A percentile compares a stretch with the other conserved stretches of the same genome.
These are phyloP conservation scores for Drosophila pegasa DNA, from an alignment of 2,888 invertebrate genomes.

Conservation along the genomic window DNA sequence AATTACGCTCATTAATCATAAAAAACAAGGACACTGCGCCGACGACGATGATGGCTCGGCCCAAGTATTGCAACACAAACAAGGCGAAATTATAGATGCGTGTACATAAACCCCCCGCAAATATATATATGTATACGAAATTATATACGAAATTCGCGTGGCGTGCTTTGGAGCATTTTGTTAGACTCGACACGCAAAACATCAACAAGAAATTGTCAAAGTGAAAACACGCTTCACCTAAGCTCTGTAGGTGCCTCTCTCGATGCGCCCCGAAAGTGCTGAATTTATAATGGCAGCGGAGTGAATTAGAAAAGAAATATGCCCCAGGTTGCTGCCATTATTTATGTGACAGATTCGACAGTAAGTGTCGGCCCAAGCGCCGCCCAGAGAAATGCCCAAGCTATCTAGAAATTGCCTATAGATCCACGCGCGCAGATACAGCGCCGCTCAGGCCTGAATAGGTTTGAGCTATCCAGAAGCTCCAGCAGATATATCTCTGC, in stretches of 20 bases:
- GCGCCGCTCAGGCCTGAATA: no score
- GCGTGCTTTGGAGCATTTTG: constrained; percentile 61
- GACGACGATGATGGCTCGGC: constrained; percentile 24
- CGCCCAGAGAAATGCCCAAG: not conserved
- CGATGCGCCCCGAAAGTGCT: not conserved
- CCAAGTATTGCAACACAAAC: constrained; percentile 1
- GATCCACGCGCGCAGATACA: not conserved
- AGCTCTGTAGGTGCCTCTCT: constrained; percentile 20
- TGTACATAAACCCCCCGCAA: constrained; percentile 3
- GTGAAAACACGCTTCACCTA: constrained; percentile 19
- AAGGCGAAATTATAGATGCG: constrained; percentile 35
- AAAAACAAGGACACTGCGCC: constrained; percentile 23
- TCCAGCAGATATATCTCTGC: no score
- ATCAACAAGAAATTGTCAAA: constrained; percentile 42
- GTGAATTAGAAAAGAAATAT: not conserved
- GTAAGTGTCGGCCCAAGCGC: constrained; percentile 1
- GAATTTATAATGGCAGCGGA: constrained; percentile 1
- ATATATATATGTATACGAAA: not conserved
- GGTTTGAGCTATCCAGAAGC: no score
- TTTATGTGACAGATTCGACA: constrained; percentile 8
- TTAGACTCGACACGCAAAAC: constrained; percentile 59
- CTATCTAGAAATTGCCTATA: not conserved
- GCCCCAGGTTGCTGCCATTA: not conserved
- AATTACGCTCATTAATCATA: constrained; percentile 73
- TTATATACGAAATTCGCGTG: not conserved